Percentiles rank a stretch among this genome's conserved stretches.
Conservation (phyloP, 2,888 invertebrate genomes). For the Xylota sylvarum region DNA sequence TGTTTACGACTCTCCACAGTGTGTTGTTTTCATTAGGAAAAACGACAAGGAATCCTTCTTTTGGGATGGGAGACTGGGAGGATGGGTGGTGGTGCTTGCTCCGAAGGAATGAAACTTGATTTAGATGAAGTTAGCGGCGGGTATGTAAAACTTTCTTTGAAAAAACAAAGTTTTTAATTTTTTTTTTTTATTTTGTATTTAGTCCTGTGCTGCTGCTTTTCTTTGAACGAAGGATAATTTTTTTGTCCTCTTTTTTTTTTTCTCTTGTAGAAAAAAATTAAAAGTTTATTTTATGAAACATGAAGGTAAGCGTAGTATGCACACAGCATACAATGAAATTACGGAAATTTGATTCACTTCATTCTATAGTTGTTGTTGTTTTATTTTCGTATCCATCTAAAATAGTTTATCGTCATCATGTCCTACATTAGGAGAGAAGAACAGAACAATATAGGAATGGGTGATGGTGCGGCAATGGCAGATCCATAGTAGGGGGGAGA, state of each 20-base stretch:
- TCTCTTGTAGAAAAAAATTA: slow-evolving; percentile 58
- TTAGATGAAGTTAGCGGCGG: slow-evolving; percentile 75
- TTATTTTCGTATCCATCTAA: slow-evolving; percentile 75
- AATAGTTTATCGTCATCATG: slow-evolving; percentile 79
- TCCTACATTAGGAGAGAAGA: slow-evolving; percentile 71
- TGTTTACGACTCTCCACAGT: slow-evolving; percentile 74
- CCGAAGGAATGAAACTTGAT: slow-evolving; percentile 72
- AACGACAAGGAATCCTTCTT: slow-evolving; percentile 58
- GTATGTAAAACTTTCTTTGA: slow-evolving; percentile 74
- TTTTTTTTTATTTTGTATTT: slow-evolving; percentile 32
- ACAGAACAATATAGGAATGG: slow-evolving; percentile 38
- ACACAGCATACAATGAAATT: slow-evolving; percentile 74
- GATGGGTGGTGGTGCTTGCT: slow-evolving; percentile 2
- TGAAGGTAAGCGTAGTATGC: slow-evolving; percentile 73
- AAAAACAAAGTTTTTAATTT: slow-evolving; percentile 35
- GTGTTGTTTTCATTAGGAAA: slow-evolving; percentile 78
- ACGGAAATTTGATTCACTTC: slow-evolving; percentile 77
- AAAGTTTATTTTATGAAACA: slow-evolving; percentile 76
- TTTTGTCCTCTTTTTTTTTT: slow-evolving; percentile 52
- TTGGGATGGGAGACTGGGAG: background rate
- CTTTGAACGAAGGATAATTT: slow-evolving; percentile 72
- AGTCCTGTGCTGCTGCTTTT: slow-evolving; percentile 41
- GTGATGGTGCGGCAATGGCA: slow-evolving; percentile 33
- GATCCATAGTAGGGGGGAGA: slow-evolving; percentile 43
- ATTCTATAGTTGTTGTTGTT: slow-evolving; percentile 65